Percentiles rank a stretch among this genome's conserved stretches.
These are phyloP conservation scores for Ellobium chinense DNA, from an alignment of 2,888 invertebrate genomes.

Conservation along the genomic window DNA sequence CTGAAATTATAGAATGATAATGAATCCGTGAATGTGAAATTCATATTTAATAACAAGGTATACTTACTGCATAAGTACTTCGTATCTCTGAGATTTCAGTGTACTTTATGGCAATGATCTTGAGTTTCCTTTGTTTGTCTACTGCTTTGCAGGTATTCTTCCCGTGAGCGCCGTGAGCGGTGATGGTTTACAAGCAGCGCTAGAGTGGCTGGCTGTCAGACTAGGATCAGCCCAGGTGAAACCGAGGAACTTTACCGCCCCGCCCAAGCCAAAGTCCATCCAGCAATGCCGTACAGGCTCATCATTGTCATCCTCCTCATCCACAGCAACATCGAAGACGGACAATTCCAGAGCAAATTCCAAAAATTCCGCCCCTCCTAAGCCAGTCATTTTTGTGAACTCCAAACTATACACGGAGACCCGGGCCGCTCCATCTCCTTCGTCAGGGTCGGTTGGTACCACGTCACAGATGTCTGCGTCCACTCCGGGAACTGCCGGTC, in stretches of 20 bases:
- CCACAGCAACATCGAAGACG: slow-evolving; percentile 14
- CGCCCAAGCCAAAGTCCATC: slow-evolving; percentile 14
- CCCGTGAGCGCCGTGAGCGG: slow-evolving; percentile 69
- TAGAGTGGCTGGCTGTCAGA: slow-evolving; percentile 70
- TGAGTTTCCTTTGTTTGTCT: too few species aligned
- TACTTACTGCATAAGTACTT: too few species aligned
- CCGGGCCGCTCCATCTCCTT: not conserved
- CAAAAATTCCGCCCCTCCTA: not conserved
- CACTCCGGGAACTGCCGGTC: not conserved
- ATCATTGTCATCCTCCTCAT: slow-evolving; percentile 33
- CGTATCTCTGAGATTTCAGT: too few species aligned
- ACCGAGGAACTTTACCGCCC: slow-evolving; percentile 34
- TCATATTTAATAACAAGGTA: too few species aligned
- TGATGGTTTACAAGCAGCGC: slow-evolving; percentile 66
- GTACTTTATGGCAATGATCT: too few species aligned
- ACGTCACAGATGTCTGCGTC: not conserved
- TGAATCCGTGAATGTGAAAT: too few species aligned
- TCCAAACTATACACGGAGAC: slow-evolving; percentile 27
- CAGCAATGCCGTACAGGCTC: slow-evolving; percentile 16
- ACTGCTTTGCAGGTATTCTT: slow-evolving; percentile 62
- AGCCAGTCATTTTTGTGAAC: slow-evolving; percentile 39
- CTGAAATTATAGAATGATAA: too few species aligned
- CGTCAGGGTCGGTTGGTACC: not conserved
- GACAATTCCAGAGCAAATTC: slow-evolving; percentile 10
- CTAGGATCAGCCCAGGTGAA: slow-evolving; percentile 61